Evolutionary conservation across 2,888 invertebrate genomes (phyloP).

Genomic region (Papilio gigon): DNA sequence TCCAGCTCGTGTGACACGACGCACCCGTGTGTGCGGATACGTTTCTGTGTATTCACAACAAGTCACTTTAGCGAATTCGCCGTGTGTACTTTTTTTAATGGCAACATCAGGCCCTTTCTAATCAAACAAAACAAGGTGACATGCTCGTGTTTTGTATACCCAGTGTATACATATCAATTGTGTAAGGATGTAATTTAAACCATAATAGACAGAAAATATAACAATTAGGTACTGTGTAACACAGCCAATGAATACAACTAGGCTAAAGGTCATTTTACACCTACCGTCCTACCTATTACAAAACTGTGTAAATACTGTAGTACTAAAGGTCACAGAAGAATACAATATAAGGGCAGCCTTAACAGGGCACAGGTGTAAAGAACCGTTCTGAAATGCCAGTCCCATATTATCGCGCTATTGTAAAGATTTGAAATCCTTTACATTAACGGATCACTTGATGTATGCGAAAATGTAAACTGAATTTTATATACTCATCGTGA

Average conservation of each 20-base stretch:
- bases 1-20: not conserved
- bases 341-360: not conserved
- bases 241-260: too few relatives aligned
- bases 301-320: not conserved
- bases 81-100: slow-evolving; percentile 26
- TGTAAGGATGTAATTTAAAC: too few relatives aligned
- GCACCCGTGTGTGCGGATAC: slow-evolving; percentile 11
- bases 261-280: not conserved
- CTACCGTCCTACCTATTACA: too few relatives aligned
- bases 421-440: not conserved
- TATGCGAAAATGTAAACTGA: too few relatives aligned
- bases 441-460: not conserved
- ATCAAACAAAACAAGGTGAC: slow-evolving; percentile 24
- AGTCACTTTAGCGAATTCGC: slow-evolving; percentile 18
- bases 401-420: not conserved
- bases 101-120: slow-evolving; percentile 4
- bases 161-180: not conserved
- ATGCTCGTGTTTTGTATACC: not conserved
- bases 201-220: too few relatives aligned
- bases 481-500: too few relatives aligned
- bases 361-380: not conserved
- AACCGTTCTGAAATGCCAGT: not conserved
- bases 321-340: not conserved
- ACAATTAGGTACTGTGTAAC: too few relatives aligned
- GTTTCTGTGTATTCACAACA: slow-evolving; percentile 2